Evolutionary conservation across 2,797 vertebrate species (phyloP).

Genomic region (Borostomias antarcticus): DNA sequence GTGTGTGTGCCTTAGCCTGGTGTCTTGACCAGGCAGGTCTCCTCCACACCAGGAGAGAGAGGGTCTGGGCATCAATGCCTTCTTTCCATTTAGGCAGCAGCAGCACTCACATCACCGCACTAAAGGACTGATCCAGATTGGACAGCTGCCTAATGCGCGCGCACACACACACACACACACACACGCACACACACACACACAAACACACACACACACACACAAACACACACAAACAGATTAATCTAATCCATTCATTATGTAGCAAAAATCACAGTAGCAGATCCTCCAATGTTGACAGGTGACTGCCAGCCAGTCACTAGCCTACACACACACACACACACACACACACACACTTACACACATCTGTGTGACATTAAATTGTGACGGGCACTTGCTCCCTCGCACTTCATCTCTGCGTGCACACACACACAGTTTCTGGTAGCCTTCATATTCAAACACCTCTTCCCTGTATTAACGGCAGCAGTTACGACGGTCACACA

Average conservation of each 20-base stretch:
- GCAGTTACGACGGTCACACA: slow-evolving; percentile 21
- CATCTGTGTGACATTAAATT: slow-evolving; percentile 7
- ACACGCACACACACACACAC: slow-evolving; percentile 8
- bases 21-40: too few species aligned
- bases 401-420: slow-evolving; percentile 15
- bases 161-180: slow-evolving; percentile 7
- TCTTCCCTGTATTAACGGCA: background rate
- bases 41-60: too few species aligned
- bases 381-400: background rate
- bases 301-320: background rate
- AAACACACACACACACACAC: background rate
- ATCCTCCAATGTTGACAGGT: background rate
- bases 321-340: slow-evolving; percentile 4
- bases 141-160: too few species aligned
- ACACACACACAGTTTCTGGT: too few species aligned
- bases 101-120: background rate
- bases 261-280: background rate
- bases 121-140: too few species aligned
- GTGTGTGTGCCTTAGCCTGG: too few species aligned
- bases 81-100: background rate
- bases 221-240: background rate
- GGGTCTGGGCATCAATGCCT: too few species aligned
- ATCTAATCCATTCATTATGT: background rate
- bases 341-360: background rate
- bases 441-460: too few species aligned